Conservation (phyloP, 2,113 vertebrate genomes). For the Xiphias gladius region DNA sequence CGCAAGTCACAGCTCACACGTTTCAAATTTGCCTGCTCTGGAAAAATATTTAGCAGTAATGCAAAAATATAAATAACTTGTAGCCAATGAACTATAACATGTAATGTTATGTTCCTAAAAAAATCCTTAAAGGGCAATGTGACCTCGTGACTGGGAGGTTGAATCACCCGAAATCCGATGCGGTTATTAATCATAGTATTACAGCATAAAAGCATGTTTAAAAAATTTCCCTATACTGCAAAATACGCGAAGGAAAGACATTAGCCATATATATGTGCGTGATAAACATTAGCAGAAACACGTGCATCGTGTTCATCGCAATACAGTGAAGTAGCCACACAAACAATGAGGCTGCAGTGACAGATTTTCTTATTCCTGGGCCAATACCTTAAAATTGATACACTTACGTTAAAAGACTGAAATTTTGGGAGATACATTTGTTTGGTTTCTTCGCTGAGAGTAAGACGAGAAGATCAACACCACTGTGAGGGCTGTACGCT, state of each 20-base stretch:
- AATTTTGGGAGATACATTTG: neutral
- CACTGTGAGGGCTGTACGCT: neutral
- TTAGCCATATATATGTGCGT: neutral
- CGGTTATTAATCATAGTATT: too few relatives aligned
- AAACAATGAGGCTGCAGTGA: neutral
- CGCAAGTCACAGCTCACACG: neutral
- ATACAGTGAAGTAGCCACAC: neutral
- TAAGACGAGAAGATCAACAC: neutral
- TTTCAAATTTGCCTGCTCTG: neutral
- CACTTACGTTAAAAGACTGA: neutral
- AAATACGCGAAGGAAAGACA: neutral
- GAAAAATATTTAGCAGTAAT: neutral
- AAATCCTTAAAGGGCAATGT: neutral
- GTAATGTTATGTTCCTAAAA: too few relatives aligned
- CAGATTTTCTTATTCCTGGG: neutral
- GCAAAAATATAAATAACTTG: neutral
- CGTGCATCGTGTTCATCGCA: neutral
- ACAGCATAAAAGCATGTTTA: neutral
- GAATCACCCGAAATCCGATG: too few relatives aligned
- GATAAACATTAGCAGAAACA: neutral
- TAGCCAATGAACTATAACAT: neutral
- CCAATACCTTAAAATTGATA: neutral
- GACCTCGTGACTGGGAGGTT: neutral
- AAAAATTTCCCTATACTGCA: too few relatives aligned
- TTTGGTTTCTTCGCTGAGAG: neutral